Evolutionary conservation across 2,113 vertebrate species (phyloP).

Genomic region (Typhlomys cinereus): DNA sequence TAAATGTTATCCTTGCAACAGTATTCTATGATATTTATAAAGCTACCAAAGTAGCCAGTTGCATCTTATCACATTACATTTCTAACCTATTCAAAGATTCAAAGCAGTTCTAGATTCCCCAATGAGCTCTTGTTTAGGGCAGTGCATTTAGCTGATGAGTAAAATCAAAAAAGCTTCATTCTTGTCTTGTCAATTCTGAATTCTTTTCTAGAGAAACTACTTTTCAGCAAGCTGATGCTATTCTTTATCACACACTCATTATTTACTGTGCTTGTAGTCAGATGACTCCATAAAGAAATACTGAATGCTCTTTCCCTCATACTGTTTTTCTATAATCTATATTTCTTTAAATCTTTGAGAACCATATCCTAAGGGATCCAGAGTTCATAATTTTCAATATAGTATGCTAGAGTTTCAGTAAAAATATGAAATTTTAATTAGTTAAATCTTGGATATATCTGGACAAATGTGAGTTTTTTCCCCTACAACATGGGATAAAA

Average conservation of each 20-base stretch:
- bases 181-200: conserved; percentile 34
- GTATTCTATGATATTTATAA: conserved; percentile 31
- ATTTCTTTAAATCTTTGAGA: conserved; percentile 41
- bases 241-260: not conserved
- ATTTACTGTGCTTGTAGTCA: conserved; percentile 51
- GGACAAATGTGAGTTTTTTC: conserved; percentile 47
- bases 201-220: conserved; percentile 33
- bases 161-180: not conserved
- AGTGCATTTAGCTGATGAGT: not conserved
- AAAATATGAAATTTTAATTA: conserved; percentile 34
- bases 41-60: not conserved
- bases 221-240: not conserved
- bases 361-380: not conserved
- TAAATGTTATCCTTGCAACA: conserved; percentile 6
- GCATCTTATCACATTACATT: conserved; percentile 2
- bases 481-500: not conserved
- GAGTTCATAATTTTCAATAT: conserved; percentile 41
- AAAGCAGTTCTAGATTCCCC: not conserved
- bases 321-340: conserved; percentile 26
- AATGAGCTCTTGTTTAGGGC: not conserved
- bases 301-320: not conserved
- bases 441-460: conserved; percentile 33
- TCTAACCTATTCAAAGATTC: not conserved
- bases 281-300: conserved; percentile 46
- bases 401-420: not conserved